Evolutionary conservation across 2,888 invertebrate species (phyloP), one percentile per base, ranked within the genome.

Genomic region (Amphimallon solstitiale): DNA sequence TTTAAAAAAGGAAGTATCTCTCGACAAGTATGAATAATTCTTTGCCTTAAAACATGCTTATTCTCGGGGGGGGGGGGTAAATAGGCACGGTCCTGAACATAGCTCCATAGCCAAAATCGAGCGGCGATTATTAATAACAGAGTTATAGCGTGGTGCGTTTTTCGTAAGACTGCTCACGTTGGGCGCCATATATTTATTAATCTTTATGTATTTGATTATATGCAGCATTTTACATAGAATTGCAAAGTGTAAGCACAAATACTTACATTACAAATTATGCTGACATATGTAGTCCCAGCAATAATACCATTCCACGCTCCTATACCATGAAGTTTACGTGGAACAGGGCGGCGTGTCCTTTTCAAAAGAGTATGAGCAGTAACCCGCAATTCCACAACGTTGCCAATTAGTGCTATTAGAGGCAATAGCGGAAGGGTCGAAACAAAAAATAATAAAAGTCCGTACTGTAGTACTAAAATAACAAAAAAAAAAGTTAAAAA

Each of bases 341-440:
- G 76, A 34, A 78, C 60, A 2, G 77, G 74, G 67, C 79, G 69
- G 65, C 78, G 68, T 14, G 68, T 71, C 10, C 62, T 52, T 51
- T 68, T 43, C 74, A 76, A 48, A 65, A 75, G 48, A 9, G 56
- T 46, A 1, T 12, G 15, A 0, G 96, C 96, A 77, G 97, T 96
- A 69, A 95, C 82, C 0, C 93, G 86, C 60, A 97, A 94, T 81
- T 97, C 97, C 0, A 94, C 91, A 15, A 97, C 89, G 78, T 97
- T 98, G 81, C 97, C 97, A 2, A 97, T 83, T 1, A 97, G 82
- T 0, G 96, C 96, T 78, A 95, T 95, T 0, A 97, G 82, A 0
- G 97, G 97, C 0, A 96, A 97, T 61, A 97, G 81, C 0, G 97
- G 97, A 78, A 97, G 97, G 0, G 96, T 96, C 0, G 95, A 95